These are phyloP conservation scores for Muschampia plurimacula DNA, from an alignment of 2,888 invertebrate genomes.

Conservation along the genomic window DNA sequence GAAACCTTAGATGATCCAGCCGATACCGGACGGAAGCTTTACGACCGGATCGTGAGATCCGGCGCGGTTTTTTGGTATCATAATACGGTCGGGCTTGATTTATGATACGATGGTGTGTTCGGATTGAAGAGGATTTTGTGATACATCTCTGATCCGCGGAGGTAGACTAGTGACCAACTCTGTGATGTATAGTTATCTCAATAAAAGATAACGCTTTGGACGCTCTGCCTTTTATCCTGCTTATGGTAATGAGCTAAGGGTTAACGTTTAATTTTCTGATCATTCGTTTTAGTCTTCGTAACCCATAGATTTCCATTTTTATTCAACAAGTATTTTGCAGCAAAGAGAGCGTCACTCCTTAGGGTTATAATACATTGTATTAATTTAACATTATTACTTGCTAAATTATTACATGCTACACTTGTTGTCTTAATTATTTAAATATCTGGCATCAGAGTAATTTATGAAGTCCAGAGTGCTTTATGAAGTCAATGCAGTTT, in stretches of 20 bases:
- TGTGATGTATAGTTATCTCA: neutral
- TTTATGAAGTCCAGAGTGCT: too few species aligned
- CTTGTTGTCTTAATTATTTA: too few species aligned
- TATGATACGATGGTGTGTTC: conserved; percentile 2
- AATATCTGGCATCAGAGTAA: too few species aligned
- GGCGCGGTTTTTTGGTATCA: conserved; percentile 15
- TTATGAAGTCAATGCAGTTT: too few species aligned
- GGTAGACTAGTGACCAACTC: neutral
- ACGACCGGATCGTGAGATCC: conserved; percentile 20
- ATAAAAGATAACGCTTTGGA: conserved; percentile 1
- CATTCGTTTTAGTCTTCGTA: neutral
- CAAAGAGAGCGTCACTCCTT: too few species aligned
- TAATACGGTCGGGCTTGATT: conserved; percentile 11
- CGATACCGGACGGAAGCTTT: conserved; percentile 23
- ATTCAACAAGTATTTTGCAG: too few species aligned
- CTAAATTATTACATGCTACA: too few species aligned
- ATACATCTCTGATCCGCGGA: neutral
- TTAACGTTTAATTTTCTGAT: neutral
- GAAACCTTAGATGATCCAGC: neutral
- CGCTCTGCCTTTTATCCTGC: neutral
- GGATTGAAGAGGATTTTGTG: conserved; percentile 25
- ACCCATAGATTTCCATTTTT: neutral
- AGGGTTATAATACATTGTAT: too few species aligned
- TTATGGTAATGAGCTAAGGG: neutral
- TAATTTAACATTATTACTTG: too few species aligned